phyloP scores from a whole-genome alignment of 2,113 vertebrate genomes.

The Myotis yumanensis region DNA sequence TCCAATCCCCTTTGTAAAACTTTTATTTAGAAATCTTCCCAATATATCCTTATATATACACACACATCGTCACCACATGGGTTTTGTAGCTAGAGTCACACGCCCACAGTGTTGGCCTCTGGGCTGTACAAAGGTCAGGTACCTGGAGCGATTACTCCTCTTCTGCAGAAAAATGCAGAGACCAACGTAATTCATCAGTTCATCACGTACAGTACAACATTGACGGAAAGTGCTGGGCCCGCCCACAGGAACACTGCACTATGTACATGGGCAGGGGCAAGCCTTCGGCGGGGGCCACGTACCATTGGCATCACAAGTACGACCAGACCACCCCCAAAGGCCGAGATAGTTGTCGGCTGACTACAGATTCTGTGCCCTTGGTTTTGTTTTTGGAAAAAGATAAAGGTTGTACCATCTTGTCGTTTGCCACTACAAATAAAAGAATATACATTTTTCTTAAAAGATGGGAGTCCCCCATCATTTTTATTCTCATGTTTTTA shows the following conservation, averaged over 20 bases:
- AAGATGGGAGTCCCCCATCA: conserved; percentile 41
- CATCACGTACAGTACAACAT: conserved; percentile 84
- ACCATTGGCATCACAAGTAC: conserved; percentile 86
- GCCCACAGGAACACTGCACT: conserved; percentile 58
- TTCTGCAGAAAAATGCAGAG: conserved; percentile 90
- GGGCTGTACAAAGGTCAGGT: conserved; percentile 84
- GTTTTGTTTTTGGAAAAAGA: conserved; percentile 41
- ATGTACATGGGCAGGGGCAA: conserved; percentile 79
- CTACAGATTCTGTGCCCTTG: conserved; percentile 53
- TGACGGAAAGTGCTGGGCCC: conserved; percentile 81
- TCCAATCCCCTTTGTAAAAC: conserved; percentile 85
- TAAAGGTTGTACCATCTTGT: conserved; percentile 82
- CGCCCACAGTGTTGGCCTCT: conserved; percentile 84
- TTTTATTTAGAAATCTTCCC: conserved; percentile 92
- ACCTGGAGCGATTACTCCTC: conserved; percentile 88
- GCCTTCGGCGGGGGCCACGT: conserved; percentile 80
- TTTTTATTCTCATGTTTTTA: neutral
- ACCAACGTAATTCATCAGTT: conserved; percentile 82
- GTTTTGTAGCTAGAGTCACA: conserved; percentile 86
- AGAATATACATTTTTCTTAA: conserved; percentile 21
- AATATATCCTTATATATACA: conserved; percentile 91
- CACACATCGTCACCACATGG: conserved; percentile 89
- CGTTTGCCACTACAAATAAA: conserved; percentile 57
- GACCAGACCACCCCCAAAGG: conserved; percentile 73
- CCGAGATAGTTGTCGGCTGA: neutral